These are phyloP conservation scores for Darevskia nairensis DNA, from an alignment of 2,797 vertebrate species.

Conservation along the genomic window DNA sequence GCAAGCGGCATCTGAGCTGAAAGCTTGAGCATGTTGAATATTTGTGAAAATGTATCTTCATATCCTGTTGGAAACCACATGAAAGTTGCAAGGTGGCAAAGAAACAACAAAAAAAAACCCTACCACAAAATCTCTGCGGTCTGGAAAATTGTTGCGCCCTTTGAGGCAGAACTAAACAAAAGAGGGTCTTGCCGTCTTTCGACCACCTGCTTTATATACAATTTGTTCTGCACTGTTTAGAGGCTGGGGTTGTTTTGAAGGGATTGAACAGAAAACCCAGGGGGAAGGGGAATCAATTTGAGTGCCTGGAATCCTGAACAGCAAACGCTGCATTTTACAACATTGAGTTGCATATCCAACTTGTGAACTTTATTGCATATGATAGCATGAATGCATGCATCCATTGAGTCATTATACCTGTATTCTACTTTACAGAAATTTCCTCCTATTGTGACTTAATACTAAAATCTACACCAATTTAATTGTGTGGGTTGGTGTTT, in stretches of 20 bases:
- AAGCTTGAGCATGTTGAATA: conserved; percentile 52
- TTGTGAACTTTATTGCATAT: too few relatives aligned
- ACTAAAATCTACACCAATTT: not conserved
- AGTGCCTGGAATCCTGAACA: too few relatives aligned
- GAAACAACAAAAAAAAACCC: not conserved
- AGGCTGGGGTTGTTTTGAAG: not conserved
- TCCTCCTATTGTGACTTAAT: too few relatives aligned
- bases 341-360: too few relatives aligned
- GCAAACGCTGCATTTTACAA: too few relatives aligned
- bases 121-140: conserved; percentile 35
- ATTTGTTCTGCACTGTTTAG: not conserved
- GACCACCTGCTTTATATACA: too few relatives aligned
- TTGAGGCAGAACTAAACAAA: not conserved
- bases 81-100: conserved; percentile 24
- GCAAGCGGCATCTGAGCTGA: conserved; percentile 45
- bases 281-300: too few relatives aligned
- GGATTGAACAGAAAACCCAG: not conserved
- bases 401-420: too few relatives aligned
- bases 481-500: not conserved
- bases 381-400: too few relatives aligned
- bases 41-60: conserved; percentile 55
- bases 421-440: too few relatives aligned
- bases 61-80: conserved; percentile 71
- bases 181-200: not conserved
- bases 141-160: conserved; percentile 57